These are phyloP conservation scores for Clarias batrachus DNA, from an alignment of 2,113 vertebrate genomes.

Conservation along the genomic window DNA sequence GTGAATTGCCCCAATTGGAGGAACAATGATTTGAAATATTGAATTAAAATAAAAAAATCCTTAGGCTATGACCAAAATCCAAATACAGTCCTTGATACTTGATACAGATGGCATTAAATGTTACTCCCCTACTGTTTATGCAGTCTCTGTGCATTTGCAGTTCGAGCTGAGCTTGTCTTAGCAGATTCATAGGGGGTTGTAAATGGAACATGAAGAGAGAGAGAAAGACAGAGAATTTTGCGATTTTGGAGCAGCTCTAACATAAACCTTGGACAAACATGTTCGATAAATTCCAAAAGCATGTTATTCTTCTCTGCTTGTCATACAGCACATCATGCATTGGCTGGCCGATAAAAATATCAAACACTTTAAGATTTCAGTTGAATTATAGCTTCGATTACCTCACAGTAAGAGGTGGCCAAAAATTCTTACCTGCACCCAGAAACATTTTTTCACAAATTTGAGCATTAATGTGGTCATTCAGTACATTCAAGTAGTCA, in stretches of 20 bases:
- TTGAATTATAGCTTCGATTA: too few relatives aligned
- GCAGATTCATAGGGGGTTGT: not conserved
- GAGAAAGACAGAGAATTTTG: not conserved
- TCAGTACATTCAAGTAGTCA: too few relatives aligned
- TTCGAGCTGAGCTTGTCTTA: not conserved
- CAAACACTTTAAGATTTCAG: too few relatives aligned
- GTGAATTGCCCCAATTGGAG: too few relatives aligned
- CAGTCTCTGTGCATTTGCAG: not conserved
- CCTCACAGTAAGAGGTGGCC: too few relatives aligned
- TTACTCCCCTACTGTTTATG: not conserved
- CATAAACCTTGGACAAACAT: not conserved
- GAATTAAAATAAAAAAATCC: not conserved
- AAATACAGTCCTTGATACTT: not conserved
- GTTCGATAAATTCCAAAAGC: not conserved
- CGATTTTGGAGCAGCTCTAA: too few relatives aligned
- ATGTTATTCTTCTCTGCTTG: not conserved
- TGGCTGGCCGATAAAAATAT: too few relatives aligned
- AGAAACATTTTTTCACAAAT: too few relatives aligned
- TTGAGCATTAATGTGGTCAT: too few relatives aligned
- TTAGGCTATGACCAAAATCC: not conserved
- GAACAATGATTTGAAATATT: not conserved
- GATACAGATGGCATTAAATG: too few relatives aligned
- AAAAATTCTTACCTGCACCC: too few relatives aligned
- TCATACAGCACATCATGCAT: not conserved
- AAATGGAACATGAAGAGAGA: not conserved